phyloP scores from a whole-genome alignment of 2,113 vertebrate genomes.

The Pseudorhombus dupliciocellatus region DNA sequence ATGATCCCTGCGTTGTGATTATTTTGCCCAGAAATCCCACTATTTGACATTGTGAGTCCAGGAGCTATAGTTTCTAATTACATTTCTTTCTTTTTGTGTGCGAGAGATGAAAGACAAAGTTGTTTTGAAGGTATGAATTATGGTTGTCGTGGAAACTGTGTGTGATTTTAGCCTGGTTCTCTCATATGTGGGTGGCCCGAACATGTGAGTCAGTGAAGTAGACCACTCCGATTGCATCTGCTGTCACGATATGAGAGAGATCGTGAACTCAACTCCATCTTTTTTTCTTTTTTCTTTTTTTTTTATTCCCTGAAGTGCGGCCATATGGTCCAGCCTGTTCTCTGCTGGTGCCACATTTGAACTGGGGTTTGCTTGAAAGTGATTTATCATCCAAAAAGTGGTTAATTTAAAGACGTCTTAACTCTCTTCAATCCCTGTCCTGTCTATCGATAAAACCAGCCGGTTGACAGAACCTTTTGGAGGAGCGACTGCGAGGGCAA shows the following conservation, averaged over 20 bases:
- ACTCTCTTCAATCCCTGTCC: no score
- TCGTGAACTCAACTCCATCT: conserved; percentile 63
- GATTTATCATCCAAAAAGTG: no score
- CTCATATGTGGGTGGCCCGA: conserved; percentile 70
- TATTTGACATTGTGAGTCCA: conserved; percentile 20
- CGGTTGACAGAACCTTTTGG: background rate
- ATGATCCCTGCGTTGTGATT: background rate
- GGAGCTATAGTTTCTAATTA: conserved; percentile 32
- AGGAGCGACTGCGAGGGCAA: background rate
- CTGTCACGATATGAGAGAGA: conserved; percentile 73
- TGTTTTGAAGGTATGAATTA: conserved; percentile 65
- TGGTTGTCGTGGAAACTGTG: conserved; percentile 79
- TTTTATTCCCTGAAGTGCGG: conserved; percentile 52
- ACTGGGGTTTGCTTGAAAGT: background rate
- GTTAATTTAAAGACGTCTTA: no score
- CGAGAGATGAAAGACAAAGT: conserved; percentile 47
- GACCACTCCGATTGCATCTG: conserved; percentile 70
- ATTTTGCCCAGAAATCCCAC: background rate
- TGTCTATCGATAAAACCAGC: no score
- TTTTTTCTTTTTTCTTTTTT: conserved; percentile 23
- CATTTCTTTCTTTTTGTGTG: conserved; percentile 21
- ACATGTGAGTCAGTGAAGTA: conserved; percentile 79
- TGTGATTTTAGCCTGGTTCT: conserved; percentile 62
- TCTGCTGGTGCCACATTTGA: conserved; percentile 17
- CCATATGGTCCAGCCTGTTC: conserved; percentile 52